phyloP scores from a whole-genome alignment of 2,113 vertebrate species.

The Scophthalmus maximus region DNA sequence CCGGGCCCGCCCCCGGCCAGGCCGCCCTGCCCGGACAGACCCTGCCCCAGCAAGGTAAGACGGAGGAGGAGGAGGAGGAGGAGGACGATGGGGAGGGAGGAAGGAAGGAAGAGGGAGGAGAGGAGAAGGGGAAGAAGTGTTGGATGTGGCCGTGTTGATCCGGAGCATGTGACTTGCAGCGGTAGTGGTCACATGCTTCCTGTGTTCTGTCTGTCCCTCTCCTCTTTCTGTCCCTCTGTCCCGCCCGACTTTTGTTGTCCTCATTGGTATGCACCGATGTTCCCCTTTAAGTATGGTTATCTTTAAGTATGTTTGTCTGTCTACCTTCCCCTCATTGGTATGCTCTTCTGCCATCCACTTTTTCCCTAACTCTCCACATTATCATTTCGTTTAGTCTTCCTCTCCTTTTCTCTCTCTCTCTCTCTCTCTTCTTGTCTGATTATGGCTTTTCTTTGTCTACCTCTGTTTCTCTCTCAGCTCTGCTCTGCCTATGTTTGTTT shows the following conservation, averaged over 20 bases:
- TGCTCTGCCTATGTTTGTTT: constrained; percentile 48
- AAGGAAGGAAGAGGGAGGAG: not conserved
- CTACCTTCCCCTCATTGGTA: constrained; percentile 68
- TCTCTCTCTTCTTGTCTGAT: constrained; percentile 53
- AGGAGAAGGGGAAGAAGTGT: not conserved
- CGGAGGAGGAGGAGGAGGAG: not conserved
- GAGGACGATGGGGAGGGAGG: not conserved
- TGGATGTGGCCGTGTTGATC: constrained; percentile 1
- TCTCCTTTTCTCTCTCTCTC: constrained; percentile 27
- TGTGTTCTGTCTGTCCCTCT: constrained; percentile 37
- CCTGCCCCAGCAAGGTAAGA: constrained; percentile 91
- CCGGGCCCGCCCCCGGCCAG: constrained; percentile 89
- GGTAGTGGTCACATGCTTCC: constrained; percentile 45
- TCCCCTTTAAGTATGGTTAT: constrained; percentile 41
- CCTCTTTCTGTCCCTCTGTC: constrained; percentile 30
- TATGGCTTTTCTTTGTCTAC: constrained; percentile 63
- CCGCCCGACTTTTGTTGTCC: constrained; percentile 28
- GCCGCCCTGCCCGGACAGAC: constrained; percentile 95
- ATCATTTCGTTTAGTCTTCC: constrained; percentile 55
- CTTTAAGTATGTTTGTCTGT: constrained; percentile 68
- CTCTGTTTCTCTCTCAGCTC: constrained; percentile 58
- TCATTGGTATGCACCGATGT: constrained; percentile 66
- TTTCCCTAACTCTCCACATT: constrained; percentile 67
- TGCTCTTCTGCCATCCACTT: constrained; percentile 63
- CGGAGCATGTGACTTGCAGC: constrained; percentile 42